phyloP scores from a whole-genome alignment of 1,140 invertebrate species.

The Aphis craccivora region DNA sequence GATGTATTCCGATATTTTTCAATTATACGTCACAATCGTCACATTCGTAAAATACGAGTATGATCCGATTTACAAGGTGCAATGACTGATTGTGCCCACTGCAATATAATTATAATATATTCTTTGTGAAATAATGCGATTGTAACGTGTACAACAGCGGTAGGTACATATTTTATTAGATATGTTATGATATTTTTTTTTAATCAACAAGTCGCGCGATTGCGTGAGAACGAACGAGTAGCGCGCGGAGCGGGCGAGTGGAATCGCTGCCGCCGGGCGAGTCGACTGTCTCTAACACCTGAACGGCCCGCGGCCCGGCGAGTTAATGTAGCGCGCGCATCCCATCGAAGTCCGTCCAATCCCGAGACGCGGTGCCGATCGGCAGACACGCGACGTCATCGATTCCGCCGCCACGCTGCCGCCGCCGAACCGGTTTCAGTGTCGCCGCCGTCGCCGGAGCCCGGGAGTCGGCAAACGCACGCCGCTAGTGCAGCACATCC shows the following conservation, averaged over 20 bases:
- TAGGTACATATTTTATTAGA: too few species aligned
- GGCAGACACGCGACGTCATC: neutral
- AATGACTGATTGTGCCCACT: neutral
- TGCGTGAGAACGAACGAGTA: too few species aligned
- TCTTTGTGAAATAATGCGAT: too few species aligned
- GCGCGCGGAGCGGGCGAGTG: too few species aligned
- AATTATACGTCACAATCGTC: neutral
- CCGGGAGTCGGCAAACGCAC: neutral
- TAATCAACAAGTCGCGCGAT: too few species aligned
- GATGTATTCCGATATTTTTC: neutral
- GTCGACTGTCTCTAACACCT: neutral
- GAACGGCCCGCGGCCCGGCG: neutral
- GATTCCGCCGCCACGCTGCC: neutral
- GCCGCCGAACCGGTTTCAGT: slow-evolving; percentile 24
- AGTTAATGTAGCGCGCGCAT: slow-evolving; percentile 11
- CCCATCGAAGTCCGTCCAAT: neutral
- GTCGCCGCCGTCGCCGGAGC: neutral
- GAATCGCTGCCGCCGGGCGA: neutral
- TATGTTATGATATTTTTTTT: too few species aligned
- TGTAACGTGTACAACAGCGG: too few species aligned
- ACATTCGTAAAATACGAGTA: too few species aligned
- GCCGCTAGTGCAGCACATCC: neutral
- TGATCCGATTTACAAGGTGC: neutral
- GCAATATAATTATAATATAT: too few species aligned
- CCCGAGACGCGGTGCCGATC: slow-evolving; percentile 4